Conservation (phyloP, 2,797 vertebrate species). For the Pipistrellus nathusii region DNA sequence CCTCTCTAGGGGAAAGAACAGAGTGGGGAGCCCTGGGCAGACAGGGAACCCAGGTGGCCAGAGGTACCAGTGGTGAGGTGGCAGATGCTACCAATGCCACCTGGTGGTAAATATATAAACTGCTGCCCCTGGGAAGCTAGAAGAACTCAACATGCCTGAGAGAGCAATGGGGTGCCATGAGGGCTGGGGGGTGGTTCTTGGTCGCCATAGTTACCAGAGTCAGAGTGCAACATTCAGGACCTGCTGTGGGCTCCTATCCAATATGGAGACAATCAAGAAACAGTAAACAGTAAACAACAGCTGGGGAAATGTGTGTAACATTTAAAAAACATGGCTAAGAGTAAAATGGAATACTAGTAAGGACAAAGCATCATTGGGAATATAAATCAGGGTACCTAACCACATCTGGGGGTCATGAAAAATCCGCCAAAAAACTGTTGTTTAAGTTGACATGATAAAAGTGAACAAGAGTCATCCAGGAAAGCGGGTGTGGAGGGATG, state of each 20-base stretch:
- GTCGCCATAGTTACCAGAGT: neutral
- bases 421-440: neutral
- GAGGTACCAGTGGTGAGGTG: neutral
- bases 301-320: neutral
- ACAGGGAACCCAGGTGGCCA: neutral
- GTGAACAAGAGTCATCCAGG: neutral
- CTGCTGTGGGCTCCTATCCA: neutral
- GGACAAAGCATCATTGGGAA: neutral
- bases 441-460: neutral
- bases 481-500: neutral
- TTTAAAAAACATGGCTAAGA: neutral
- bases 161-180: neutral
- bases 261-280: neutral
- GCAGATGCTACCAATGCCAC: neutral
- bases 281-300: neutral
- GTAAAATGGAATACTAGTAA: neutral
- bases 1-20: neutral
- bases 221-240: fast-evolving
- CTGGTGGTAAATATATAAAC: neutral
- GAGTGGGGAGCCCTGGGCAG: neutral
- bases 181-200: neutral
- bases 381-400: neutral
- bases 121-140: neutral
- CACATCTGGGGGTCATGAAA: neutral
- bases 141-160: neutral